Conservation (phyloP, 2,113 vertebrate species). For the Pseudorhombus dupliciocellatus region DNA sequence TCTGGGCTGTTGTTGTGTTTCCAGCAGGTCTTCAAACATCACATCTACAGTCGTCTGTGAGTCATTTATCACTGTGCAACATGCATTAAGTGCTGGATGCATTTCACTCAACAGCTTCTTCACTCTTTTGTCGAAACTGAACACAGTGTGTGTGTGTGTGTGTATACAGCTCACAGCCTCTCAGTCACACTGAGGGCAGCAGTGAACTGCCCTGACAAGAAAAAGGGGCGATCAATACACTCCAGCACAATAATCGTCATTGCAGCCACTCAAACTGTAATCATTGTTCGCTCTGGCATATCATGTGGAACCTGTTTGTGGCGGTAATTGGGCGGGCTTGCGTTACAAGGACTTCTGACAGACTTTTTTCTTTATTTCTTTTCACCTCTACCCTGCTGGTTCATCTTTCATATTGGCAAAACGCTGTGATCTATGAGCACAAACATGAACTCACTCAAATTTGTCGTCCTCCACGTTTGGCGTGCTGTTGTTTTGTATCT, state of each 20-base stretch:
- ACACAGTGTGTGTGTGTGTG: neutral
- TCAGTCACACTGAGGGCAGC: neutral
- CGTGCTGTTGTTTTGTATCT: slow-evolving; percentile 20
- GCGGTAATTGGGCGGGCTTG: slow-evolving; percentile 40
- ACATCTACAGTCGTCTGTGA: neutral
- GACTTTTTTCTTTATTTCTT: slow-evolving; percentile 25
- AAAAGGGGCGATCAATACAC: slow-evolving; percentile 42
- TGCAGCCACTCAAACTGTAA: slow-evolving; percentile 40
- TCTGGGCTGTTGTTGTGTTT: neutral
- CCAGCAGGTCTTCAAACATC: neutral
- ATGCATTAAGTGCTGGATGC: neutral
- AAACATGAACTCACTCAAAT: slow-evolving; percentile 11
- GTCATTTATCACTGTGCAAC: neutral
- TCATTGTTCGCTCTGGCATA: slow-evolving; percentile 44
- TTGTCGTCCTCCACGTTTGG: slow-evolving; percentile 19
- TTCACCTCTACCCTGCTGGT: slow-evolving; percentile 8
- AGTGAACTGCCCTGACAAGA: neutral
- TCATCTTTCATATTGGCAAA: slow-evolving; percentile 35
- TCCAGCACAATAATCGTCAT: slow-evolving; percentile 27
- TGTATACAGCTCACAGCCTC: neutral
- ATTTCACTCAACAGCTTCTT: slow-evolving; percentile 7
- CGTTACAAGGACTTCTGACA: slow-evolving; percentile 34
- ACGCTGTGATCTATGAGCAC: slow-evolving; percentile 37
- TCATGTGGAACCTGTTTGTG: slow-evolving; percentile 40
- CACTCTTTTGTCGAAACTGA: neutral